These are phyloP conservation scores for Murina feae DNA, from an alignment of 2,113 vertebrate genomes.

Conservation along the genomic window DNA sequence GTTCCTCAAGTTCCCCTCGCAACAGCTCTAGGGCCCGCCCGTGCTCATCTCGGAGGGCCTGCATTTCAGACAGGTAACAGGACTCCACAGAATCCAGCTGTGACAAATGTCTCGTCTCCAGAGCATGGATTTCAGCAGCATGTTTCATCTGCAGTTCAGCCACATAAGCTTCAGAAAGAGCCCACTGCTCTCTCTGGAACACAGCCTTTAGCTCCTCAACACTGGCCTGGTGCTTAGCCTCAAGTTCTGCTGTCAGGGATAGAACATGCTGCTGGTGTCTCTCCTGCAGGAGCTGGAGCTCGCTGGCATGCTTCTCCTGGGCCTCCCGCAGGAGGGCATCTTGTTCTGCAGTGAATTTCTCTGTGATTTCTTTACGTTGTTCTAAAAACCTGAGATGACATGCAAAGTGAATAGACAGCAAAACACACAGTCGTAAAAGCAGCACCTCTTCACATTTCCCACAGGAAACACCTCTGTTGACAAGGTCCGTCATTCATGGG, in stretches of 20 bases:
- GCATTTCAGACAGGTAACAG: slow-evolving; percentile 88
- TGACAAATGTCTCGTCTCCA: slow-evolving; percentile 85
- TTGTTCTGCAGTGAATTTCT: slow-evolving; percentile 79
- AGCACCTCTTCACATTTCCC: fast-evolving
- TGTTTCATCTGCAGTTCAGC: slow-evolving; percentile 82
- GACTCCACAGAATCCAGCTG: slow-evolving; percentile 90
- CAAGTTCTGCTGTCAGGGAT: slow-evolving; percentile 74
- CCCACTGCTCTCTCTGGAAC: slow-evolving; percentile 76
- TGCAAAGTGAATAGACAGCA: background rate
- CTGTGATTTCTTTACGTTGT: slow-evolving; percentile 80
- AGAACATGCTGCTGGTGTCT: slow-evolving; percentile 70
- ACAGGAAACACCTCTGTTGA: background rate
- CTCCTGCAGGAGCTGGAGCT: slow-evolving; percentile 76
- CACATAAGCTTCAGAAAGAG: slow-evolving; percentile 79
- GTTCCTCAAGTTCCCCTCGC: slow-evolving; percentile 67
- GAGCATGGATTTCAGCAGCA: slow-evolving; percentile 80
- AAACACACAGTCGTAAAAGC: fast-evolving
- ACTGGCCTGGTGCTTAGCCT: slow-evolving; percentile 78
- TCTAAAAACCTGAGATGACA: slow-evolving; percentile 83
- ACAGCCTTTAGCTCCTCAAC: slow-evolving; percentile 65
- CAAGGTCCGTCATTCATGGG: background rate
- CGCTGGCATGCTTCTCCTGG: slow-evolving; percentile 73
- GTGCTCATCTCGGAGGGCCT: slow-evolving; percentile 82
- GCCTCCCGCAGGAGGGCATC: slow-evolving; percentile 81
- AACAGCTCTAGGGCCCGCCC: slow-evolving; percentile 79